Evolutionary conservation across 37 sponge, comb jelly and placozoan species (phyloP).

Genomic region (Crambe crambe): DNA sequence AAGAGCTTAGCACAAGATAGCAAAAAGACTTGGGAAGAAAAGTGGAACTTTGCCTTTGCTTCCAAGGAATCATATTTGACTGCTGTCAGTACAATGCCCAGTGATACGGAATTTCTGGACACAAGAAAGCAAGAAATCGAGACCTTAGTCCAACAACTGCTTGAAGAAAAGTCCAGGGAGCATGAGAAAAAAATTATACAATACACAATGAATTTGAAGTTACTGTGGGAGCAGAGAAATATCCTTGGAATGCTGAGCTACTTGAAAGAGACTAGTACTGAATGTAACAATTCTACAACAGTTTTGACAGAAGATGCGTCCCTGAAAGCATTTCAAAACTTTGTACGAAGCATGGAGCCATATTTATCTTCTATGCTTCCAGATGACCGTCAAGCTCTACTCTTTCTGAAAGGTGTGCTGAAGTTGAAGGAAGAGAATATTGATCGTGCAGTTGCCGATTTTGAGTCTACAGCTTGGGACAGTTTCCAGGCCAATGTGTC

Average conservation of each 20-base stretch:
- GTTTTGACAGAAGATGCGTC: not conserved
- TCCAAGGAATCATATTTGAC: not conserved
- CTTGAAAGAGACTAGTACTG: not conserved
- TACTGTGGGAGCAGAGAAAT: not conserved
- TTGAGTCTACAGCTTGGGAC: not conserved
- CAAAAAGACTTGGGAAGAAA: not conserved
- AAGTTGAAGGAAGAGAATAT: not conserved
- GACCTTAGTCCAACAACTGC: not conserved
- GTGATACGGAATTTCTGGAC: not conserved
- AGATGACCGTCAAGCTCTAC: not conserved
- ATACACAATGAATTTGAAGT: not conserved
- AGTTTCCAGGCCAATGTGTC: not conserved
- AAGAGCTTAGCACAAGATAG: not conserved
- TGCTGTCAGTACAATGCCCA: not conserved
- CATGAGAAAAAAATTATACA: not conserved
- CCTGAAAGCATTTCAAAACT: not conserved
- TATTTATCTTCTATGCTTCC: not conserved
- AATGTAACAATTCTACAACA: not conserved
- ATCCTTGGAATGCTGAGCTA: not conserved
- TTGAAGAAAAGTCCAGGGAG: not conserved
- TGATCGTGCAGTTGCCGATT: not conserved
- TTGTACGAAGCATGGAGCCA: not conserved
- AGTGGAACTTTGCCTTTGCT: not conserved
- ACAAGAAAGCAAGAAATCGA: not conserved
- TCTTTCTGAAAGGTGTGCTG: not conserved